phyloP scores from a whole-genome alignment of 2,888 invertebrate genomes.

The Chrysolina americana region DNA sequence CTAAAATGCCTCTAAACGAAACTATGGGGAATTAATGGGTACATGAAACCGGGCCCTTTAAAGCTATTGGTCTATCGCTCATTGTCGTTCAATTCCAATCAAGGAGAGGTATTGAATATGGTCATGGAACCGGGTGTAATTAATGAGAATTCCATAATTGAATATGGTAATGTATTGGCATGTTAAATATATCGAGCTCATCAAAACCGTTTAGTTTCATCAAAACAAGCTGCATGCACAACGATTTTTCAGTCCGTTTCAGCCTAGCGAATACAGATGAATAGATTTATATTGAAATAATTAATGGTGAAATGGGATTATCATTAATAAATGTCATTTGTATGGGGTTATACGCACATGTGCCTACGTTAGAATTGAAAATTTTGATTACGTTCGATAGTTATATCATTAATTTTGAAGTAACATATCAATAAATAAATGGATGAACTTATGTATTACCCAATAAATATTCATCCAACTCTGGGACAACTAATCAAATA shows the following conservation, averaged over 20 bases:
- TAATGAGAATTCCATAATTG: conserved; percentile 24
- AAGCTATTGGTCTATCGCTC: conserved; percentile 12
- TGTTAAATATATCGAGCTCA: conserved; percentile 22
- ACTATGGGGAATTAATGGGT: neutral
- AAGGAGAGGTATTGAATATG: conserved; percentile 22
- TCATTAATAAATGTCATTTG: conserved; percentile 11
- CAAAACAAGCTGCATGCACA: conserved; percentile 22
- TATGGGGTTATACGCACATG: neutral
- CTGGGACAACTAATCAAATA: too few relatives aligned
- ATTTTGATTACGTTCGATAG: too few relatives aligned
- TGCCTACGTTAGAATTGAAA: too few relatives aligned
- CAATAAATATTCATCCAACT: too few relatives aligned
- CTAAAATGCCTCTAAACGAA: neutral
- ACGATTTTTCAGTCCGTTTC: conserved; percentile 24
- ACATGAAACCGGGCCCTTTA: neutral
- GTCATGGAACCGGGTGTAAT: conserved; percentile 22
- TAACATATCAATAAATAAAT: too few relatives aligned
- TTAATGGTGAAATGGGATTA: conserved; percentile 19
- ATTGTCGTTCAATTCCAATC: conserved; percentile 24
- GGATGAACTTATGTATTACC: too few relatives aligned
- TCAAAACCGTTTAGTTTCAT: conserved; percentile 23
- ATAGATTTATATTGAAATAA: conserved; percentile 23
- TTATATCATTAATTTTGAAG: too few relatives aligned
- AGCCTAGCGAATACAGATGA: conserved; percentile 6
- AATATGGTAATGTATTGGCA: conserved; percentile 22